Evolutionary conservation across 2,113 vertebrate genomes (phyloP).

Genomic region (Piprites chloris): DNA sequence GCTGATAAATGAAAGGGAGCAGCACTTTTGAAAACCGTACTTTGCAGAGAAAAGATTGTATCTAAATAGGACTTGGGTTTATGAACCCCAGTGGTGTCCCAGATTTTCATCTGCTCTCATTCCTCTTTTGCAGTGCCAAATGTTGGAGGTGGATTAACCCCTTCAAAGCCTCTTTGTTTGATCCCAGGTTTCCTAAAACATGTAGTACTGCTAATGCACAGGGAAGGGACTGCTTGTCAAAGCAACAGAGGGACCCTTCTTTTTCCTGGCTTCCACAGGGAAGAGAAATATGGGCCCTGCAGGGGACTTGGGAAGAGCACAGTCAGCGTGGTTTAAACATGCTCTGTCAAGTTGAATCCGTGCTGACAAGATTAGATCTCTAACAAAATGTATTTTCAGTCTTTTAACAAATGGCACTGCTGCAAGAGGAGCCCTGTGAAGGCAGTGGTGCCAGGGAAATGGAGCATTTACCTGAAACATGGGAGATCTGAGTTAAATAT

Average conservation of each 20-base stretch:
- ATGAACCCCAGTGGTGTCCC: background rate
- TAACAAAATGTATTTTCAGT: background rate
- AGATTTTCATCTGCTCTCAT: background rate
- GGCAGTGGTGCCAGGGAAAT: background rate
- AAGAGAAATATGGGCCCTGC: background rate
- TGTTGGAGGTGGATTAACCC: background rate
- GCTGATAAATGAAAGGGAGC: background rate
- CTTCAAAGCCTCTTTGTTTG: background rate
- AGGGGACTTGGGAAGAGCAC: background rate
- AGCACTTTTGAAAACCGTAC: background rate
- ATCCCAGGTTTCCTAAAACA: background rate
- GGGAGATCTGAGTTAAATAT: background rate
- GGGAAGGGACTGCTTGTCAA: background rate
- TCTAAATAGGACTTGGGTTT: background rate
- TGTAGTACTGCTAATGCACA: background rate
- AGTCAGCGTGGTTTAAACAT: background rate
- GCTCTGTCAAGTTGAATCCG: conserved; percentile 3
- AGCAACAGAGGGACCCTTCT: background rate
- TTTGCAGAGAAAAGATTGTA: background rate
- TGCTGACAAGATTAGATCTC: background rate
- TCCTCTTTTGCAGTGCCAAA: background rate
- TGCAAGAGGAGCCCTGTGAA: background rate
- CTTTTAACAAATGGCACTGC: background rate
- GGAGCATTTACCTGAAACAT: background rate
- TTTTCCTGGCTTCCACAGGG: background rate